Base-by-base conservation (phyloP, 2,113 vertebrate species). In the Pseudopipra pipra region DNA sequence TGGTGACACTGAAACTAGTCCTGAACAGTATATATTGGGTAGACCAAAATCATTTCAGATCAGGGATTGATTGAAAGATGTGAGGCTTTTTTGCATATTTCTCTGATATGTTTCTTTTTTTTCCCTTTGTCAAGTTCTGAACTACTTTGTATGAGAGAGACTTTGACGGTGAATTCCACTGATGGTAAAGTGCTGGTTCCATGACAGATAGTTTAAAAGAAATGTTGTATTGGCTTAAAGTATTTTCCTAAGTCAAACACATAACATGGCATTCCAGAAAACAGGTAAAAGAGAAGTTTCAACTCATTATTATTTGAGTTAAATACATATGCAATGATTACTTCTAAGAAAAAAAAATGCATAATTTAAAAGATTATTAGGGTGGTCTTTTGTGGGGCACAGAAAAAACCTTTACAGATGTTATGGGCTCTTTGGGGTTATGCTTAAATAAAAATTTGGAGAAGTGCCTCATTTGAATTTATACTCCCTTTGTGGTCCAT, bases 401-500 rank as follows among this genome's bases (percentile, higher is more conserved):
- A 92, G 90, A 67, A 93, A 96, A 95, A 94, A 87, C 49, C 62
- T 93, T 90, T 94, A 46, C 91, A 89, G 27, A 78, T 93, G 28
- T 90, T 97, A 97, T 94, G 94, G 46, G 66, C 81, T 92, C 74
- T 79, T 86, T 85, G 62, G 51, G 41, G 28, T 90, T 97, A 92
- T 85, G 87, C 61, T 91, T 93, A 95, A 94, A 72, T 85, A 88
- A 96, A 97, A 97, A 85, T 95, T 97, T 96, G 90, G 83, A 97
- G 78, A 96, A 84, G 87, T 96, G 70, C 95, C 55, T 91, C 52
- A 94, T 85, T 97, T 97, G 90, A 97, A 97, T 97, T 97, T 97
- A 97, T 98, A 96, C 96, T 98, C 93, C 97, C 97, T 96, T 95
- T 97, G 98, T 97, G 97, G 91, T 97, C 84, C 95, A 96, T 90